phyloP scores from a whole-genome alignment of 2,113 vertebrate species.

The Galeopterus variegatus region DNA sequence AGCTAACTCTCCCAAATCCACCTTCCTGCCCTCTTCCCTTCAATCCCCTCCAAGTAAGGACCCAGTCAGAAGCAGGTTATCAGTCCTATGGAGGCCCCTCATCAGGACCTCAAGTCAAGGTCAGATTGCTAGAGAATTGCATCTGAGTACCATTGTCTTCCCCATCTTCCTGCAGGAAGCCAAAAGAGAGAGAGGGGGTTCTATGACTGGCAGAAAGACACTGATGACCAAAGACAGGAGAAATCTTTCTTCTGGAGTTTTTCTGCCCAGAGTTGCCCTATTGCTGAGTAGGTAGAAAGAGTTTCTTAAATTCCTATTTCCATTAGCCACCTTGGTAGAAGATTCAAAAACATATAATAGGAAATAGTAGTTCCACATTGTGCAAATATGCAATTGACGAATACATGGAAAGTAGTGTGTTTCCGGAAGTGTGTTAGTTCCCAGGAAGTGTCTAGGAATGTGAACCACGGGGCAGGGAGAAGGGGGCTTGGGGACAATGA shows the following conservation, averaged over 20 bases:
- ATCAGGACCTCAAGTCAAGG: constrained; percentile 69
- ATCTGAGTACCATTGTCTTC: neutral
- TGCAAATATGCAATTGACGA: neutral
- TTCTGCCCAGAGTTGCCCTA: neutral
- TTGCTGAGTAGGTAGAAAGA: constrained; percentile 29
- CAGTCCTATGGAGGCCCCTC: neutral
- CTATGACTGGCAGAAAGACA: neutral
- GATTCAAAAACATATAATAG: constrained; percentile 16
- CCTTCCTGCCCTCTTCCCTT: neutral
- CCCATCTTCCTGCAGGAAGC: neutral
- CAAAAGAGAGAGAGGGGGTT: neutral
- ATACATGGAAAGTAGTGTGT: neutral
- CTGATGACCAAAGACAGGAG: neutral
- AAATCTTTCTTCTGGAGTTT: constrained; percentile 35
- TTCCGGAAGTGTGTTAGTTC: neutral
- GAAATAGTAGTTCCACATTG: neutral
- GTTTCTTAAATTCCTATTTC: constrained; percentile 33
- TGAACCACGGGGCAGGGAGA: neutral
- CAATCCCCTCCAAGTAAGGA: neutral
- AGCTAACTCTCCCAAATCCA: neutral
- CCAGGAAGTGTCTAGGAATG: constrained; percentile 12
- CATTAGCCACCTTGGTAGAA: neutral
- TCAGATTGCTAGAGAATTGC: constrained; percentile 55
- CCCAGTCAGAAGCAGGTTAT: neutral
- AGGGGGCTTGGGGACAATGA: neutral